Conservation (phyloP, 1,140 invertebrate species). For the Helicoverpa armigera region DNA sequence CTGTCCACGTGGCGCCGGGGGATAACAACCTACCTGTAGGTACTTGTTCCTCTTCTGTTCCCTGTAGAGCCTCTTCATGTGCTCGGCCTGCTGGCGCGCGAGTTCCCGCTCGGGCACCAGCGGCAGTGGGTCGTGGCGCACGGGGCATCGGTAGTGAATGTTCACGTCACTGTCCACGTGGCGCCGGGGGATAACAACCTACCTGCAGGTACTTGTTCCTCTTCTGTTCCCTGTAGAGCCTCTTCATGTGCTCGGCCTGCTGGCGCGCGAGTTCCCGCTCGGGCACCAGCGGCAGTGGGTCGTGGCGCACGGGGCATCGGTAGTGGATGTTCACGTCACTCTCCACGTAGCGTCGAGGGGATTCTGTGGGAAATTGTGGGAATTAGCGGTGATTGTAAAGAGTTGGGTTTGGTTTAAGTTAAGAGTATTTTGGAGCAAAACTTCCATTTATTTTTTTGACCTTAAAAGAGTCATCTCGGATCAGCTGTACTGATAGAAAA, state of each 20-base stretch:
- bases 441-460: no score
- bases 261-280: conserved; percentile 94
- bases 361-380: conserved; percentile 87
- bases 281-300: conserved; percentile 93
- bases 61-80: conserved; percentile 96
- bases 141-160: conserved; percentile 96
- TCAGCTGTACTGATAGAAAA: no score
- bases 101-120: conserved; percentile 94
- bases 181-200: conserved; percentile 87
- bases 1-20: conserved; percentile 95
- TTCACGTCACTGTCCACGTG: conserved; percentile 97
- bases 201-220: conserved; percentile 94
- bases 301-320: conserved; percentile 93
- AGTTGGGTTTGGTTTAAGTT: no score
- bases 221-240: conserved; percentile 95
- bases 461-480: no score
- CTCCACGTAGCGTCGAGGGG: conserved; percentile 94
- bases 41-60: conserved; percentile 95
- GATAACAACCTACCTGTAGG: conserved; percentile 88
- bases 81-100: conserved; percentile 93
- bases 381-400: no score
- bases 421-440: no score
- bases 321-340: conserved; percentile 98
- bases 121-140: conserved; percentile 94
- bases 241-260: conserved; percentile 96